These are phyloP conservation scores for Ectropis grisescens DNA, from an alignment of 1,140 invertebrate genomes.

Conservation along the genomic window DNA sequence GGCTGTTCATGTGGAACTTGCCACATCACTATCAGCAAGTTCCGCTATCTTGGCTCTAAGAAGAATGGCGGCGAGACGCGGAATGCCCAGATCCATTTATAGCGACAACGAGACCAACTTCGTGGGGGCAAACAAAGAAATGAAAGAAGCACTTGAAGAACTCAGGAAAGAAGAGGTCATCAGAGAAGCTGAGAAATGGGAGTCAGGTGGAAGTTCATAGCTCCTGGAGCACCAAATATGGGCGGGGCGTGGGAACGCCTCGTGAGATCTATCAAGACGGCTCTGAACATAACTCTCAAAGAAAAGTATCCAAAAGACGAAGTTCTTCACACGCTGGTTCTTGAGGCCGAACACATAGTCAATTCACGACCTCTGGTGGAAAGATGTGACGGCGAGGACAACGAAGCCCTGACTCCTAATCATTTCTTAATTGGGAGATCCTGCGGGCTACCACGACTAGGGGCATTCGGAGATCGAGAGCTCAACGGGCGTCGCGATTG, in stretches of 20 bases:
- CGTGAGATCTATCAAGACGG: conserved; percentile 20
- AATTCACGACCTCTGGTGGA: conserved; percentile 12
- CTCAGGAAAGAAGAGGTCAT: conserved; percentile 2
- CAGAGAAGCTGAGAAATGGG: background rate
- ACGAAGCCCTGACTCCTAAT: conserved; percentile 28
- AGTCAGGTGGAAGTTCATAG: conserved; percentile 18
- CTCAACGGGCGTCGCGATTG: background rate
- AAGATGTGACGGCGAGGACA: conserved; percentile 8
- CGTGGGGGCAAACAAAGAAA: conserved; percentile 22
- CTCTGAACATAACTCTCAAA: conserved; percentile 5
- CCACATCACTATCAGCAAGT: conserved; percentile 30
- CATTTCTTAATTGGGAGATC: conserved; percentile 25
- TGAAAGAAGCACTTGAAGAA: no score
- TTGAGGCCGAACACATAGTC: conserved; percentile 13
- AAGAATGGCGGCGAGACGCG: conserved; percentile 18
- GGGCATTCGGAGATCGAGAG: background rate
- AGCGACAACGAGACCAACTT: conserved; percentile 46
- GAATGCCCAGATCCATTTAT: conserved; percentile 20
- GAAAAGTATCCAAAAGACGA: conserved; percentile 16
- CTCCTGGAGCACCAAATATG: conserved; percentile 18
- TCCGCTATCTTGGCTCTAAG: conserved; percentile 18
- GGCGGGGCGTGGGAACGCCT: conserved; percentile 26
- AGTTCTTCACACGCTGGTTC: conserved; percentile 10
- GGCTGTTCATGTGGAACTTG: conserved; percentile 59
- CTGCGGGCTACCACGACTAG: background rate